Evolutionary conservation across 2,113 vertebrate species (phyloP).

Genomic region (Triplophysa tibetana): DNA sequence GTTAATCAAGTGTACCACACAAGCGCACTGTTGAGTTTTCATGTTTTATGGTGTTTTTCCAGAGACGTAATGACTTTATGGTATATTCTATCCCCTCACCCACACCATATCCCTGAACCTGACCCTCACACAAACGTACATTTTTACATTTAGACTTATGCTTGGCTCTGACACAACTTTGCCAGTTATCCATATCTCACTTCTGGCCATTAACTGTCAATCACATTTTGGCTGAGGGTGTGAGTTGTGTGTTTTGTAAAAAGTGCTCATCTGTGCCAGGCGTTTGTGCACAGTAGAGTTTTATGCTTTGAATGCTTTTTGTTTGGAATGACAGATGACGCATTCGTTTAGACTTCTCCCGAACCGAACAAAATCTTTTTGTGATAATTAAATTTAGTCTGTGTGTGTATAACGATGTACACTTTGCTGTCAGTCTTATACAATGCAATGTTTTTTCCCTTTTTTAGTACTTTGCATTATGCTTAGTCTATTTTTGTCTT

Average conservation of each 20-base stretch:
- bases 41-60: too few relatives aligned
- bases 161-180: neutral
- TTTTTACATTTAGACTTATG: neutral
- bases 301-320: neutral
- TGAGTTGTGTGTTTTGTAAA: neutral
- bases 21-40: too few relatives aligned
- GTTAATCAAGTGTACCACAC: slow-evolving; percentile 13
- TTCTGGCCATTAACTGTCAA: neutral
- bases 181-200: neutral
- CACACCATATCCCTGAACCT: too few relatives aligned
- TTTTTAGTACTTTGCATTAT: too few relatives aligned
- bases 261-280: neutral
- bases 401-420: neutral
- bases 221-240: neutral
- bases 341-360: neutral
- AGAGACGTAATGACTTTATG: too few relatives aligned
- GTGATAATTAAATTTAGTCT: neutral
- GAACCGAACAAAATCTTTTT: neutral
- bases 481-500: too few relatives aligned
- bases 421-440: neutral
- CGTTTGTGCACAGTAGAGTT: neutral
- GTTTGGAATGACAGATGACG: neutral
- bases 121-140: slow-evolving; percentile 14
- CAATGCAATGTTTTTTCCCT: too few relatives aligned
- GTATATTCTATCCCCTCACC: too few relatives aligned